Percentiles rank a stretch among this genome's conserved stretches.
These are phyloP conservation scores for Sceloporus undulatus DNA, from an alignment of 2,113 vertebrate species.

Conservation along the genomic window DNA sequence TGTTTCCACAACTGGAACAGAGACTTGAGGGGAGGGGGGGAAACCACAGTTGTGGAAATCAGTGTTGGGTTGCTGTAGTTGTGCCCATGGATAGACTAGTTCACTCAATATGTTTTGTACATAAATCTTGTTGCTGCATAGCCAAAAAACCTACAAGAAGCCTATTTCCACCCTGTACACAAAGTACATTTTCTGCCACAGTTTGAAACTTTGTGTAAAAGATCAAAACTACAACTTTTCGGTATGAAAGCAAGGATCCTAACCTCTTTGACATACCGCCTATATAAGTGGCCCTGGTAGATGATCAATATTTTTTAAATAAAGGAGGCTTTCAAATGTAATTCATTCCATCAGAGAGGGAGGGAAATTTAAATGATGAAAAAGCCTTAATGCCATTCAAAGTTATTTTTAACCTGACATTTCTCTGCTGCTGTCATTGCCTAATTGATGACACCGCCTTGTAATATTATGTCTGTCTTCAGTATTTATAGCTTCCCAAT, in stretches of 20 bases:
- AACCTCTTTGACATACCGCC: background rate
- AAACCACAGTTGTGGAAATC: too few relatives aligned
- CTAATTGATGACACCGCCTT: constrained; percentile 74
- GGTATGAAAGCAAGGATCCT: background rate
- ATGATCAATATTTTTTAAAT: background rate
- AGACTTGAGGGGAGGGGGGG: too few relatives aligned
- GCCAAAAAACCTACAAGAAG: background rate
- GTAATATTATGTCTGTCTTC: constrained; percentile 71
- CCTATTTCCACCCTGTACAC: background rate
- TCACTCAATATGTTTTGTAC: too few relatives aligned
- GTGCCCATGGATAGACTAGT: too few relatives aligned
- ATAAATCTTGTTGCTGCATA: too few relatives aligned
- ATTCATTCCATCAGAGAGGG: constrained; percentile 11
- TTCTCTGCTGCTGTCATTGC: constrained; percentile 70
- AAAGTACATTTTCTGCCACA: background rate
- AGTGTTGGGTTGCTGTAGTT: too few relatives aligned
- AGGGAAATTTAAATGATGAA: background rate
- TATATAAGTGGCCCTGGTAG: background rate
- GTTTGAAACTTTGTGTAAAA: background rate
- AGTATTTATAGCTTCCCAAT: constrained; percentile 69
- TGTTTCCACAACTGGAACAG: too few relatives aligned
- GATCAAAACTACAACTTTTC: background rate
- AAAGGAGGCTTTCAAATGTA: background rate
- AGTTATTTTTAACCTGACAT: constrained; percentile 69
- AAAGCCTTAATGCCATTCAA: constrained; percentile 57